Conservation (phyloP, 2,113 vertebrate species). For the Sarotherodon lohbergeri region DNA sequence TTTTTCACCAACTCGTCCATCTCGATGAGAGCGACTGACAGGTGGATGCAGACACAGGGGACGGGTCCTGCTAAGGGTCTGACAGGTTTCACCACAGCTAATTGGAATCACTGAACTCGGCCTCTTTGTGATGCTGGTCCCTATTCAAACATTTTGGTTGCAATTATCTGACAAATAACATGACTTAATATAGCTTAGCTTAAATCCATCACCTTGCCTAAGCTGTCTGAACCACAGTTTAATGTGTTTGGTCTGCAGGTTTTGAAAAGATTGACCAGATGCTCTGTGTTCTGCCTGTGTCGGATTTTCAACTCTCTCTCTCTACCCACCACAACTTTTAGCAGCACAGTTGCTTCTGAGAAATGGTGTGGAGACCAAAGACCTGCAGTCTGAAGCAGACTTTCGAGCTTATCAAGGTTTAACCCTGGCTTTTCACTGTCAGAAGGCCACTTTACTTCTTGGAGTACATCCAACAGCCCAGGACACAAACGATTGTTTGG, state of each 20-base stretch:
- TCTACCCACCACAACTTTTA: neutral
- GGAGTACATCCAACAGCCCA: neutral
- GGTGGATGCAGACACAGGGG: neutral
- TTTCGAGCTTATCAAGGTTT: neutral
- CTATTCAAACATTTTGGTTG: neutral
- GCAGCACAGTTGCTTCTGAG: neutral
- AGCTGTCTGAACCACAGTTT: neutral
- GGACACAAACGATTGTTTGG: neutral
- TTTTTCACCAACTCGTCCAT: neutral
- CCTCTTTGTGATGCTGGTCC: too few species aligned
- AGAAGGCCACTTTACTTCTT: neutral
- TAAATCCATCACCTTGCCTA: neutral
- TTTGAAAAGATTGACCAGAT: neutral
- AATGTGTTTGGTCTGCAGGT: neutral
- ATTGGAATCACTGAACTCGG: neutral
- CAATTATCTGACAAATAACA: neutral
- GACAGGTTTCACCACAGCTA: neutral
- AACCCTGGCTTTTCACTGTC: neutral
- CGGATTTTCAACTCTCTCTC: neutral
- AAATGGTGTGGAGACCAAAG: neutral
- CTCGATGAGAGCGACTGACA: neutral
- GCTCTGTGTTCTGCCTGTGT: neutral
- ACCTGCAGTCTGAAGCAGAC: neutral
- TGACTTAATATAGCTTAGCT: neutral
- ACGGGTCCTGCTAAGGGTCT: neutral